Base-by-base conservation (phyloP, 2,888 invertebrate genomes). In the Drosophila algonquin region DNA sequence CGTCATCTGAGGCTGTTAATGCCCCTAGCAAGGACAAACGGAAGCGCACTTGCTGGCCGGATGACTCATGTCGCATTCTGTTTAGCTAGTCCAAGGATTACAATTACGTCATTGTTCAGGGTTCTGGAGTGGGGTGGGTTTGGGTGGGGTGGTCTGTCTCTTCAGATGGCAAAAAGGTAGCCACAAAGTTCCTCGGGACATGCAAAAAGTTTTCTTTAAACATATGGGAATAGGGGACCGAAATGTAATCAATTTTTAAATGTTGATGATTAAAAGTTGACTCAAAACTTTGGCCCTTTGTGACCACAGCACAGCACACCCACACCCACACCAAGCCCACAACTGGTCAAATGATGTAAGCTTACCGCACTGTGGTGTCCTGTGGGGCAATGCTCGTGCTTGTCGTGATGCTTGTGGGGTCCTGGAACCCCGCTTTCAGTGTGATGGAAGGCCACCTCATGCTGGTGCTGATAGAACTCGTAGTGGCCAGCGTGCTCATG, bases 311-410 rank as follows among this genome's bases (percentile, higher is more conserved):
- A 40, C 40, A 47, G 8, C 27, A 7, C 30, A 30, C 30, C 27
- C 8, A 8, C 7, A 30, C 30, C 30, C 8, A 30, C 7, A 30
- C 30, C 8, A 8, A 44, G 18, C 30, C 10, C 18, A 50, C 46
- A 46, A 46, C 10, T 50, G 3, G 32, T 35, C 24, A 44, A 45
- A 73, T 79, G 86, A 74, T 80, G 83, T 83, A 79, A 73, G 82
- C 90, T 91, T 80, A 90, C 90, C 89, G 87, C 73, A 63, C 90
- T 90, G 70, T 91, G 91, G 65, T 90, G 90, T 72, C 91, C 90
- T 73, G 81, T 89, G 65, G 90, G 90, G 76, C 90, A 90, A 35
- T 91, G 91, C 64, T 90, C 90, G 64, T 90, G 90, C 74, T 90
- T 90, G 68, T 90, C 76, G 48, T 74, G 76, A 14, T 74, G 77